Evolutionary conservation across 2,113 vertebrate genomes (phyloP).

Genomic region (Plectropomus leopardus): DNA sequence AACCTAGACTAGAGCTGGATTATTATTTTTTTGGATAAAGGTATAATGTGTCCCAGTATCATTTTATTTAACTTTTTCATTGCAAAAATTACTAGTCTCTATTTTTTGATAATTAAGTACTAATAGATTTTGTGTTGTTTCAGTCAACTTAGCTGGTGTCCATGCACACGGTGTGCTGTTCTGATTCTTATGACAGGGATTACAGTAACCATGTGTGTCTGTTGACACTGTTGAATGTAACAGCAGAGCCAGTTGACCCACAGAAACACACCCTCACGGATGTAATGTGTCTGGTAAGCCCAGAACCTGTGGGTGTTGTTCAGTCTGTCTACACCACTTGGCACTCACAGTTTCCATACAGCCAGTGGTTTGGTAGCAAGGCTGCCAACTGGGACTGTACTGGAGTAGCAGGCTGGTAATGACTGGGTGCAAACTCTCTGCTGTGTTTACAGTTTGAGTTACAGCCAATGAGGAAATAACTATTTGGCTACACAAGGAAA

Average conservation of each 20-base stretch:
- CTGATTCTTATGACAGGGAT: not conserved
- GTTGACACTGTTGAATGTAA: not conserved
- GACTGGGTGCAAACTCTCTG: slow-evolving; percentile 39
- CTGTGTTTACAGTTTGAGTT: slow-evolving; percentile 9
- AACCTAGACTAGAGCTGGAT: too few species aligned
- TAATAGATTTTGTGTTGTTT: not conserved
- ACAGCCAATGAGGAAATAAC: not conserved
- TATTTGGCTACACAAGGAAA: not conserved
- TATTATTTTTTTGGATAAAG: too few species aligned
- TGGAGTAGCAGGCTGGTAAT: slow-evolving; percentile 46
- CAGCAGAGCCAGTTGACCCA: not conserved
- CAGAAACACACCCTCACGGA: slow-evolving; percentile 9
- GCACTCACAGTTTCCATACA: slow-evolving; percentile 60
- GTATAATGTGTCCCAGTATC: too few species aligned
- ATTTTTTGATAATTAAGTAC: too few species aligned
- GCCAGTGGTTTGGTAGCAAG: slow-evolving; percentile 13
- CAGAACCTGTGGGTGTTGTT: slow-evolving; percentile 27
- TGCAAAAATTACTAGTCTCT: too few species aligned
- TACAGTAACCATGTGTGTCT: not conserved
- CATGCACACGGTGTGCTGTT: not conserved
- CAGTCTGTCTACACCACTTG: slow-evolving; percentile 6
- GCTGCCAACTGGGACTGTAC: slow-evolving; percentile 6
- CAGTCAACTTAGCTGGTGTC: not conserved
- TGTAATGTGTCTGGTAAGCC: not conserved
- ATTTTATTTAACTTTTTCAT: too few species aligned